phyloP scores from a whole-genome alignment of 2,797 vertebrate species.

The Dicrostonyx torquatus region DNA sequence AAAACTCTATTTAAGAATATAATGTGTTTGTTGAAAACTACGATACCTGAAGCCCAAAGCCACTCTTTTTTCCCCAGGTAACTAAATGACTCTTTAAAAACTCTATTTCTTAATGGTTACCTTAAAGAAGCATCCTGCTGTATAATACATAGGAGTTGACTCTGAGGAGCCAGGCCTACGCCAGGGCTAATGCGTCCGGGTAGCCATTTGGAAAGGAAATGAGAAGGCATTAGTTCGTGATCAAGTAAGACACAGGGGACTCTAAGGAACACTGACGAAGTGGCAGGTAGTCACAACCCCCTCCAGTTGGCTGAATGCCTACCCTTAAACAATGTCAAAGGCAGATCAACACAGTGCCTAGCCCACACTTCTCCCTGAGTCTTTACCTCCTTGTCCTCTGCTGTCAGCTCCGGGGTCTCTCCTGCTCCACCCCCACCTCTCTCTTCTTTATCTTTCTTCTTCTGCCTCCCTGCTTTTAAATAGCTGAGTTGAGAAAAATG shows the following conservation, averaged over 20 bases:
- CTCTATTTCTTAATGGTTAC: constrained; percentile 53
- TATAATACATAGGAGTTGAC: constrained; percentile 1
- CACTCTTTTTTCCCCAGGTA: constrained; percentile 49
- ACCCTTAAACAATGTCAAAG: constrained; percentile 21
- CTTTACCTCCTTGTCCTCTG: not conserved
- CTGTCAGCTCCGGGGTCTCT: not conserved
- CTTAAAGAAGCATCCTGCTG: constrained; percentile 28
- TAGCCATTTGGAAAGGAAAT: constrained; percentile 44
- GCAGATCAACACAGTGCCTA: not conserved
- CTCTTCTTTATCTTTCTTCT: not conserved
- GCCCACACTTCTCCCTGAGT: not conserved
- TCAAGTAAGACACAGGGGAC: not conserved
- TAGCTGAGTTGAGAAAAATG: constrained; percentile 38
- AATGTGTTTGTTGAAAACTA: constrained; percentile 41
- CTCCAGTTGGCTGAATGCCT: not conserved
- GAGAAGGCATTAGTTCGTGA: constrained; percentile 52
- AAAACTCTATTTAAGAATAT: constrained; percentile 73
- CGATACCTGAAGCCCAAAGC: constrained; percentile 60
- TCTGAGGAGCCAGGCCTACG: not conserved
- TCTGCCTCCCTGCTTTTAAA: not conserved
- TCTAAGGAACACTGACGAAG: constrained; percentile 41
- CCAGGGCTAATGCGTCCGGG: constrained; percentile 24
- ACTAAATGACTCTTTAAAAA: constrained; percentile 25
- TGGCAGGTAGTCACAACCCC: not conserved
- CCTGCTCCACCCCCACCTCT: too few species aligned